Evolutionary conservation across 2,888 invertebrate species (phyloP).

Genomic region (Lamproptera curius): DNA sequence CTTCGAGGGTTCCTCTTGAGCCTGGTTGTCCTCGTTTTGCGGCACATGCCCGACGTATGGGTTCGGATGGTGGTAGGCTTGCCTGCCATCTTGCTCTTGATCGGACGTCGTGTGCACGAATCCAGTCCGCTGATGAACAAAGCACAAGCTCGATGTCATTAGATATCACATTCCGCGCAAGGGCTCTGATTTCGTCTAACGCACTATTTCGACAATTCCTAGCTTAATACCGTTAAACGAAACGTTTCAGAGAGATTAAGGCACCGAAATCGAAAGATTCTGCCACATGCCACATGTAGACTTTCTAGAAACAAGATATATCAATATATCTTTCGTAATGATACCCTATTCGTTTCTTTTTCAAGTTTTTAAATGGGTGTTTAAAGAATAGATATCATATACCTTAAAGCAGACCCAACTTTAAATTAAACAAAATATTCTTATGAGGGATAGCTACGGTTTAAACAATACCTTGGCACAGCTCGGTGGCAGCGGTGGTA

Average conservation of each 20-base stretch:
- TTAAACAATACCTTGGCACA: conserved; percentile 52
- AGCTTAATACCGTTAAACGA: background rate
- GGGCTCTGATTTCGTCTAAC: conserved; percentile 74
- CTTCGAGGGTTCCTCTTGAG: conserved; percentile 18
- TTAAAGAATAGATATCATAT: too few relatives aligned
- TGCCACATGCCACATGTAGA: too few relatives aligned
- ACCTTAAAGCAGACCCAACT: too few relatives aligned
- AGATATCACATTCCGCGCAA: conserved; percentile 54
- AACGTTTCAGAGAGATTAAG: too few relatives aligned
- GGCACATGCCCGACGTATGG: background rate
- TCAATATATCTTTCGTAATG: too few relatives aligned
- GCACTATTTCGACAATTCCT: conserved; percentile 42
- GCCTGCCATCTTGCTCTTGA: conserved; percentile 23
- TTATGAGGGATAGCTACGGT: too few relatives aligned
- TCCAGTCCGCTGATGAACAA: conserved; percentile 67
- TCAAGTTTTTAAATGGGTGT: too few relatives aligned
- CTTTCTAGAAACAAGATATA: too few relatives aligned
- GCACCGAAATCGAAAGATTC: too few relatives aligned
- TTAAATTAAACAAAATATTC: too few relatives aligned
- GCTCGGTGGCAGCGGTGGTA: conserved; percentile 56
- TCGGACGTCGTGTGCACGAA: conserved; percentile 36
- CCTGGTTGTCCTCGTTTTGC: conserved; percentile 20
- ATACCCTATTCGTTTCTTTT: too few relatives aligned
- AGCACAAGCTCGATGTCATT: conserved; percentile 73
- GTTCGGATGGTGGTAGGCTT: conserved; percentile 5